A percentile compares a stretch with the other conserved stretches of the same genome.
These are phyloP conservation scores for Eledona agricola DNA, from an alignment of 2,888 invertebrate genomes.

Conservation along the genomic window DNA sequence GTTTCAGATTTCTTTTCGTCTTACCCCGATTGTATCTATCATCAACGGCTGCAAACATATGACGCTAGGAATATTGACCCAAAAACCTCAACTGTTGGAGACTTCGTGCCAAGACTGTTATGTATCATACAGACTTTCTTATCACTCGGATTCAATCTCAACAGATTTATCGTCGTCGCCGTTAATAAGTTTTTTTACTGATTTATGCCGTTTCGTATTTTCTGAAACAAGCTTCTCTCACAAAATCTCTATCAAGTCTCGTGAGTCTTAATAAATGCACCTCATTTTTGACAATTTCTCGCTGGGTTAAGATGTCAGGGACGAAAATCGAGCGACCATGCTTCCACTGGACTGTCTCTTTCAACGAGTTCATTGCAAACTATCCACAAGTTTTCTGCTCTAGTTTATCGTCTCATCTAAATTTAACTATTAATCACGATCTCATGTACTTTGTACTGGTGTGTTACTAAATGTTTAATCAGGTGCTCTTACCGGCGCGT, in stretches of 20 bases:
- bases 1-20: not conserved
- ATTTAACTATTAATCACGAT: slow-evolving; percentile 1
- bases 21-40: too few relatives aligned
- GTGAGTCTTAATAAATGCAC: slow-evolving; percentile 26
- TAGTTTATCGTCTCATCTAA: not conserved
- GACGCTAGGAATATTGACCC: slow-evolving; percentile 12
- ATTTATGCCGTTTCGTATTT: slow-evolving; percentile 8
- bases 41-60: slow-evolving; percentile 3
- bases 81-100: slow-evolving; percentile 8
- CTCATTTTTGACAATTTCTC: too few relatives aligned
- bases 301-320: too few relatives aligned
- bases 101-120: slow-evolving; percentile 4
- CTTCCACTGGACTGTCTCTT: not conserved
- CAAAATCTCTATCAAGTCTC: too few relatives aligned
- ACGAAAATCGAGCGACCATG: not conserved
- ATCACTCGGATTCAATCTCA: too few relatives aligned
- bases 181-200: slow-evolving; percentile 3
- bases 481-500: slow-evolving; percentile 1
- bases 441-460: too few relatives aligned
- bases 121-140: slow-evolving; percentile 6
- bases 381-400: not conserved
- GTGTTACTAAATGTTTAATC: not conserved
- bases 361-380: not conserved
- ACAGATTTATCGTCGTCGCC: slow-evolving; percentile 4
- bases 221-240: too few relatives aligned